Percentiles rank a stretch among this genome's conserved stretches.
Conservation (phyloP, 2,113 vertebrate species). For the Gobiocypris rarus region DNA sequence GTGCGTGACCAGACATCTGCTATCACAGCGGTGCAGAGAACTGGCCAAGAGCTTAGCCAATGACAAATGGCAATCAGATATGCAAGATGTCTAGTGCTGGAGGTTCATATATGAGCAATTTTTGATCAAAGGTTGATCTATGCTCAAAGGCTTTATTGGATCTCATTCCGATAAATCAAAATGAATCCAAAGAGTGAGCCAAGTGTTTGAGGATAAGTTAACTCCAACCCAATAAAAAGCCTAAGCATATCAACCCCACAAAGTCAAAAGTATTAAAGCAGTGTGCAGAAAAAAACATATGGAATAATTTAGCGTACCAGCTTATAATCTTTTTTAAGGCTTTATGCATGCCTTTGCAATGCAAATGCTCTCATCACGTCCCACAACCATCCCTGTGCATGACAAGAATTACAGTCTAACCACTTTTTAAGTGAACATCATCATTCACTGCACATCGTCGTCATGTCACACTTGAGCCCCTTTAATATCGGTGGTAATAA, state of each 20-base stretch:
- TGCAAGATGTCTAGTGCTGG: slow-evolving; percentile 40
- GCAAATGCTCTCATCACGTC: background rate
- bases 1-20: slow-evolving; percentile 25
- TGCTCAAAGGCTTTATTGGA: slow-evolving; percentile 29
- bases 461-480: slow-evolving; percentile 26
- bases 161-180: slow-evolving; percentile 22
- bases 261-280: slow-evolving; percentile 26
- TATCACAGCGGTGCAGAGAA: slow-evolving; percentile 23
- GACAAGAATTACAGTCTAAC: slow-evolving; percentile 30
- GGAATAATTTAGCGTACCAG: slow-evolving; percentile 12
- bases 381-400: background rate
- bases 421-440: slow-evolving; percentile 40
- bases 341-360: slow-evolving; percentile 30
- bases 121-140: slow-evolving; percentile 52
- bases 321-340: slow-evolving; percentile 22
- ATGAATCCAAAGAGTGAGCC: slow-evolving; percentile 11
- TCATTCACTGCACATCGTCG: slow-evolving; percentile 27
- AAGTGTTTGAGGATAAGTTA: slow-evolving; percentile 21
- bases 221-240: slow-evolving; percentile 20
- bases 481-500: slow-evolving; percentile 47
- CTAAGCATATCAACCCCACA: background rate
- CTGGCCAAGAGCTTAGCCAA: background rate
- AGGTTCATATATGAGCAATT: slow-evolving; percentile 9
- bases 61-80: slow-evolving; percentile 32
- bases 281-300: background rate